Percentiles rank a stretch among this genome's conserved stretches.
phyloP scores from a whole-genome alignment of 2,888 invertebrate genomes.

The Augochlorella aurata region DNA sequence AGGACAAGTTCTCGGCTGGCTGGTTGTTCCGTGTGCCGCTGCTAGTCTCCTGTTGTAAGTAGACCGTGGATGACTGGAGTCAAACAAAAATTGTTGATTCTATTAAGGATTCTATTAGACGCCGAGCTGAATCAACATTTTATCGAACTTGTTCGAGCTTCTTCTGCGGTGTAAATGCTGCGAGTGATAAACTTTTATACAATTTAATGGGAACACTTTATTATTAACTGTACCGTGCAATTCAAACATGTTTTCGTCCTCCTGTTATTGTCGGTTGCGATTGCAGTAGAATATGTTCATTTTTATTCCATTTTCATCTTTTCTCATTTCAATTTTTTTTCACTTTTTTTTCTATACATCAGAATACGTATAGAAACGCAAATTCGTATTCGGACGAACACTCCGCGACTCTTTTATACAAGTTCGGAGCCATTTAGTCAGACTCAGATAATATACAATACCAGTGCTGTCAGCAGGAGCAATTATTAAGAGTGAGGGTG shows the following conservation, averaged over 20 bases:
- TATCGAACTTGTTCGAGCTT: neutral
- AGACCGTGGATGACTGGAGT: neutral
- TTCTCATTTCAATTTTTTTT: no score
- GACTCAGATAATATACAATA: slow-evolving; percentile 15
- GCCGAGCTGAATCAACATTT: neutral
- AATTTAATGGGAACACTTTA: neutral
- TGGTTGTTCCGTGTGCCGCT: neutral
- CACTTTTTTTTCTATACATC: no score
- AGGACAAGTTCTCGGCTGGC: neutral
- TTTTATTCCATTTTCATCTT: no score
- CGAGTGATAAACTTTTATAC: neutral
- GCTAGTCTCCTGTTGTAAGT: neutral
- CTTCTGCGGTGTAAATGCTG: neutral
- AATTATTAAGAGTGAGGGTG: slow-evolving; percentile 17
- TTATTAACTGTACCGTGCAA: neutral
- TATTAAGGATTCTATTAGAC: neutral
- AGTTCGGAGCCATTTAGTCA: slow-evolving; percentile 23
- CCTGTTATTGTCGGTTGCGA: no score
- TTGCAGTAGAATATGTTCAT: no score
- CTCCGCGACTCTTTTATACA: neutral
- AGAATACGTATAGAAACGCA: neutral
- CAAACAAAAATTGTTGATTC: neutral
- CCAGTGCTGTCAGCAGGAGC: neutral
- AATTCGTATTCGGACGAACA: neutral
- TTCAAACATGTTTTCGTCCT: no score